These are phyloP conservation scores for Pristionchus fissidentatus DNA, from an alignment of 2,888 invertebrate species.

Conservation along the genomic window DNA sequence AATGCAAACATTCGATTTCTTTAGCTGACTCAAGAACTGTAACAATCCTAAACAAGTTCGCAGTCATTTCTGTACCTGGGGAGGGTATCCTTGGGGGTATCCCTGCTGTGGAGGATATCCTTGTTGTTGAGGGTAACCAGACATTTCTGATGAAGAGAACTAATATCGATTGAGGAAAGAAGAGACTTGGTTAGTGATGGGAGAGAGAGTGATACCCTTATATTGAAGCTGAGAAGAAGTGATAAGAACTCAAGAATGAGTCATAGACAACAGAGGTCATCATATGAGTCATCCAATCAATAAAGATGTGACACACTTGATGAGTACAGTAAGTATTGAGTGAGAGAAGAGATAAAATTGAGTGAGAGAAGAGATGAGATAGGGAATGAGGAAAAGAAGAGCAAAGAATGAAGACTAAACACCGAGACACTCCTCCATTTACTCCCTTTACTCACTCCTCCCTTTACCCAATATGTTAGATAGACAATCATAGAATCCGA, in stretches of 20 bases:
- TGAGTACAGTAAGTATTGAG: no score
- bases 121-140: slow-evolving; percentile 40
- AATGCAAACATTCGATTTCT: slow-evolving; percentile 23
- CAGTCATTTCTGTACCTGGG: neutral
- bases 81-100: slow-evolving; percentile 35
- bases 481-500: neutral
- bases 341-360: no score
- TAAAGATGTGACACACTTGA: no score
- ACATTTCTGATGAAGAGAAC: slow-evolving; percentile 4
- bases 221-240: slow-evolving; percentile 29
- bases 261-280: no score
- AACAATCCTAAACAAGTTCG: neutral
- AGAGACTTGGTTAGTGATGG: slow-evolving; percentile 19
- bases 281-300: slow-evolving; percentile 20
- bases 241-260: slow-evolving; percentile 11
- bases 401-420: neutral
- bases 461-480: neutral
- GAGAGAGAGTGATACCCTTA: slow-evolving; percentile 20
- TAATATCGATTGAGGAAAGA: slow-evolving; percentile 2
- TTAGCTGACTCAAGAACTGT: neutral
- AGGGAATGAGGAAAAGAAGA: neutral
- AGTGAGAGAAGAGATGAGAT: no score
- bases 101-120: neutral
- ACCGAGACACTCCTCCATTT: neutral
- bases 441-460: neutral